Percentiles rank a stretch among this genome's conserved stretches.
phyloP scores from a whole-genome alignment of 2,888 invertebrate genomes.

The Oegoconia quadripuncta region DNA sequence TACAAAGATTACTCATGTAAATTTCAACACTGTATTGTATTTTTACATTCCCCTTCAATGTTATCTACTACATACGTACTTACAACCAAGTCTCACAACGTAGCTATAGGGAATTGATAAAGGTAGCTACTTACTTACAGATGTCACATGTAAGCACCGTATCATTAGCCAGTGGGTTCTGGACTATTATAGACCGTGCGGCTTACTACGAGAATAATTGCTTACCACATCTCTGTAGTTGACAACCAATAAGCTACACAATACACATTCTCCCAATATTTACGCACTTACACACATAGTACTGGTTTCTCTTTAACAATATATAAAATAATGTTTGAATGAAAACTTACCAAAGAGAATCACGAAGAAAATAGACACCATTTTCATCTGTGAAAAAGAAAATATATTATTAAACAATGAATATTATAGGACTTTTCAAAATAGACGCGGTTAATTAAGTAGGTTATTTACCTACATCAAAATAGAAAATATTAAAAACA shows the following conservation, averaged over 20 bases:
- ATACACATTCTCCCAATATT: not conserved
- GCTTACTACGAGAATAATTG: slow-evolving; percentile 5
- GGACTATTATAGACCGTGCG: no score
- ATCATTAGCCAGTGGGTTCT: not conserved
- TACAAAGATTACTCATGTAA: no score
- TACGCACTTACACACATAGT: not conserved
- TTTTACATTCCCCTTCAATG: no score
- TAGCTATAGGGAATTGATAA: not conserved
- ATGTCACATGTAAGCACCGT: not conserved
- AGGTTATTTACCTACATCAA: no score
- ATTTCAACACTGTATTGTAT: no score
- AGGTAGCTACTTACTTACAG: not conserved
- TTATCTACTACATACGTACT: no score
- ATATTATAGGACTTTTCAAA: not conserved
- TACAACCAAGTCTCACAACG: no score
- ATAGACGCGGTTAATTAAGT: not conserved
- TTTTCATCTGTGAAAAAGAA: slow-evolving; percentile 19
- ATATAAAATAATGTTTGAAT: not conserved
- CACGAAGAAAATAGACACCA: slow-evolving; percentile 21
- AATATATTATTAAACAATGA: no score
- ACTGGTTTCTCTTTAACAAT: not conserved
- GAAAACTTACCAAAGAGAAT: slow-evolving; percentile 23
- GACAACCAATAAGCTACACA: not conserved
- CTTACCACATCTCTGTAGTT: not conserved
- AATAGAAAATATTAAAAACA: no score